Base-by-base conservation (phyloP, 2,888 invertebrate genomes). In the Drosophila melanocephala region DNA sequence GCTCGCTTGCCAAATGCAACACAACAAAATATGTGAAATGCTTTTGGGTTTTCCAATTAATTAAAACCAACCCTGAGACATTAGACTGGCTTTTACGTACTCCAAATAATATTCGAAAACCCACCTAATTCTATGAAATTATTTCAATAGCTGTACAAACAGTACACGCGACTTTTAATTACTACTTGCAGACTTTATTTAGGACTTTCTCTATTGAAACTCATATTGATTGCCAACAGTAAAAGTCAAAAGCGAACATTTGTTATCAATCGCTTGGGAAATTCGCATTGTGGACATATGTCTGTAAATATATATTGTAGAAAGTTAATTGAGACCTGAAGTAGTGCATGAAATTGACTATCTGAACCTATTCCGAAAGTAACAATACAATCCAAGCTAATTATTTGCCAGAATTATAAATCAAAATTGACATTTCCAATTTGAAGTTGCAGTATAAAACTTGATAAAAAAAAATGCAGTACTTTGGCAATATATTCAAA, bases 41-140 rank as follows among this genome's bases (percentile, higher is more conserved):
- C 64, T 75, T 81, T 80, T 65, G 65, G 55, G 58, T 72, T 69
- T 82, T 80, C 70, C 82, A 86, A 86, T 86, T 86, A 86, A 89
- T 89, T 86, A 82, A 81, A 84, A 75, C 32, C 69, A 75, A 64
- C 64, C 42, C 53, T 55, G 33, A 6, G 14, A 53, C 55, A 9
- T 12, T 37, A 2, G 26, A 32, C 55, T 35, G 26, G 9, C 42
- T 28, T 32, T 26, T 33, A 30, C 22, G 6, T 33, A 35, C 50
- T 37, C 5, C 22, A 37, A 47, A 61, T 44, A 28, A 39, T 50
- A 47, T 44, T 51, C n/a, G 33, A 58, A 61, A 60, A 50, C 52
- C 51, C 50, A 52, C 53, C 66, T 61, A 75, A 81, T 77, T 60
- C 72, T 68, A 81, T 77, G 59, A 62, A 61, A 84, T 83, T 83